These are phyloP conservation scores for Minunthozetes semirufus DNA, from an alignment of 2,888 invertebrate species.

Conservation along the genomic window DNA sequence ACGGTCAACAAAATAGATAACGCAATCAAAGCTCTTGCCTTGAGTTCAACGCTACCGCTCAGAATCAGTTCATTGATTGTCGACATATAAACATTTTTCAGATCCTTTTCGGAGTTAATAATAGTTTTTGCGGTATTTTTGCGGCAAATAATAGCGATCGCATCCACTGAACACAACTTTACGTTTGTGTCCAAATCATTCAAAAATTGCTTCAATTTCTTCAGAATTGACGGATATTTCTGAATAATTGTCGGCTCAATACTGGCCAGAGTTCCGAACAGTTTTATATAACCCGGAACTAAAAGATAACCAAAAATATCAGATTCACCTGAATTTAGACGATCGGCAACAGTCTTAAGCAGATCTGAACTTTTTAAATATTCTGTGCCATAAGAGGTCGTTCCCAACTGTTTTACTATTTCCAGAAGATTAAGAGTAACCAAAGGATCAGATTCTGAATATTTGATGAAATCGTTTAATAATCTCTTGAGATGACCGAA, in stretches of 20 bases:
- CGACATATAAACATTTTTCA: constrained; percentile 56
- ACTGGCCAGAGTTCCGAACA: constrained; percentile 32
- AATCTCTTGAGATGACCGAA: constrained; percentile 28
- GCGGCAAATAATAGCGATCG: constrained; percentile 27
- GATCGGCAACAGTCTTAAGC: constrained; percentile 56
- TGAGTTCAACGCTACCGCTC: constrained; percentile 60
- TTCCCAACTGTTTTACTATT: constrained; percentile 63
- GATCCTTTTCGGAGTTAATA: constrained; percentile 42
- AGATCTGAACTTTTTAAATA: constrained; percentile 66
- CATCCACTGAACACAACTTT: constrained; percentile 29
- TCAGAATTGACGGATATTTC: constrained; percentile 32
- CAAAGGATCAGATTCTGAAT: constrained; percentile 60
- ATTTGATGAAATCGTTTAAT: constrained; percentile 6
- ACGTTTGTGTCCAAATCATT: constrained; percentile 10
- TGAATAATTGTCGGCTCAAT: constrained; percentile 24
- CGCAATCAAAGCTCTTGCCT: constrained; percentile 61
- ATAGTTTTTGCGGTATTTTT: constrained; percentile 44
- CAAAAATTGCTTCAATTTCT: constrained; percentile 29
- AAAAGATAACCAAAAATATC: constrained; percentile 33
- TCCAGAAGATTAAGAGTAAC: constrained; percentile 73
- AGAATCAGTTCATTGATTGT: constrained; percentile 57
- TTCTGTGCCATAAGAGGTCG: constrained; percentile 63
- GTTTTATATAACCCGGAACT: constrained; percentile 32
- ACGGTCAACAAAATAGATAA: constrained; percentile 47
- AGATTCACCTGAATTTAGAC: not conserved